Evolutionary conservation across 2,113 vertebrate species (phyloP).

Genomic region (Channa maculata): DNA sequence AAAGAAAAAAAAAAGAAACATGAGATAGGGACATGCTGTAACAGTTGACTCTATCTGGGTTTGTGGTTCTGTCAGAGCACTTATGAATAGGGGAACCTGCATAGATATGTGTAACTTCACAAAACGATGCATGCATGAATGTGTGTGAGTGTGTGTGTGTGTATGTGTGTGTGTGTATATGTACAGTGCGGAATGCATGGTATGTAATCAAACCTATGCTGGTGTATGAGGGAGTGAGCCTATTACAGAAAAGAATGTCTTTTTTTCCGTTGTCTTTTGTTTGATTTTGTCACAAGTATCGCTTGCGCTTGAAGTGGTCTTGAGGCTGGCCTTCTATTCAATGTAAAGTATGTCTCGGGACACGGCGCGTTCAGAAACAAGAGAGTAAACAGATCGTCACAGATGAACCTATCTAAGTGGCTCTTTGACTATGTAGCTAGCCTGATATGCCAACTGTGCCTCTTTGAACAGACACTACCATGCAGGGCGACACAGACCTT

Average conservation of each 20-base stretch:
- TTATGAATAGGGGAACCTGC: constrained; percentile 81
- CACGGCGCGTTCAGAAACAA: constrained; percentile 50
- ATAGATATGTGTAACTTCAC: constrained; percentile 80
- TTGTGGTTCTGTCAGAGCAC: constrained; percentile 84
- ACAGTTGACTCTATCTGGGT: constrained; percentile 73
- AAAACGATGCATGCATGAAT: constrained; percentile 68
- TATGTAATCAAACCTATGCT: constrained; percentile 48
- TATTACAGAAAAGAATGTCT: constrained; percentile 74
- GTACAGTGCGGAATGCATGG: constrained; percentile 57
- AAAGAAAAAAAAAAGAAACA: constrained; percentile 61
- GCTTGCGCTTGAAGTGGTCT: constrained; percentile 69
- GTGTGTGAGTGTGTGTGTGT: constrained; percentile 63
- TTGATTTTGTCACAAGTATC: constrained; percentile 62
- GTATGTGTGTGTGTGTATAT: constrained; percentile 61
- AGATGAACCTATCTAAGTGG: constrained; percentile 76
- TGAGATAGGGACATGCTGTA: constrained; percentile 67
- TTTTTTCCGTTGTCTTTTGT: constrained; percentile 61
- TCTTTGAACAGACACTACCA: constrained; percentile 82
- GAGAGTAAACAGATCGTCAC: constrained; percentile 60
- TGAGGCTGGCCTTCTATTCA: constrained; percentile 63
- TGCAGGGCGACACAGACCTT: constrained; percentile 69
- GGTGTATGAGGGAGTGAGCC: constrained; percentile 67
- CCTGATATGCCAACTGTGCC: constrained; percentile 86
- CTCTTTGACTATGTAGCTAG: constrained; percentile 82
- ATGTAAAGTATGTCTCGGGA: constrained; percentile 63